Evolutionary conservation across 2,888 invertebrate genomes (phyloP).

Genomic region (Nomada fabriciana): DNA sequence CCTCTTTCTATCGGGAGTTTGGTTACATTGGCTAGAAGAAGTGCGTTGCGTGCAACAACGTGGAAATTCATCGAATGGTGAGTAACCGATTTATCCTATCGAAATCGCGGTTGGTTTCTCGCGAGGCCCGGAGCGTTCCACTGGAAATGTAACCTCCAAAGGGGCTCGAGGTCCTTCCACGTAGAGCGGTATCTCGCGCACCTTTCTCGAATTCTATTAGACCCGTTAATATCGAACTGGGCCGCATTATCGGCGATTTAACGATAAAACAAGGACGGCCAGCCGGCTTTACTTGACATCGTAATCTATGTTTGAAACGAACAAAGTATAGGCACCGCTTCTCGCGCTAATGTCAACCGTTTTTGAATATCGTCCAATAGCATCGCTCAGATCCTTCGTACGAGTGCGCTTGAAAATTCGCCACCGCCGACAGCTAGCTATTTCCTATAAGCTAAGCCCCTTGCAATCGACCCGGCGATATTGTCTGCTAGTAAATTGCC

Average conservation of each 20-base stretch:
- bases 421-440: conserved; percentile 11
- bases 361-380: conserved; percentile 63
- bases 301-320: conserved; percentile 4
- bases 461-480: not conserved
- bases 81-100: conserved; percentile 31
- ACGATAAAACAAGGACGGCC: not conserved
- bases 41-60: conserved; percentile 20
- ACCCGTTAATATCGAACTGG: not conserved
- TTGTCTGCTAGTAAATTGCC: not conserved
- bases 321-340: conserved; percentile 29
- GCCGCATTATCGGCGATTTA: conserved; percentile 6
- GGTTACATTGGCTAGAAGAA: conserved; percentile 17
- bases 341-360: conserved; percentile 58
- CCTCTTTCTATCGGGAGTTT: conserved; percentile 51
- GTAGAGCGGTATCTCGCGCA: conserved; percentile 28
- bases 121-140: conserved; percentile 32
- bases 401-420: conserved; percentile 19
- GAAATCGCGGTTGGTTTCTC: conserved; percentile 22
- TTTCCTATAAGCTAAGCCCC: not conserved
- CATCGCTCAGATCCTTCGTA: conserved; percentile 36
- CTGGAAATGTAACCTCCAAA: conserved; percentile 71
- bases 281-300: not conserved
- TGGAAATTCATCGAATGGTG: conserved; percentile 36
- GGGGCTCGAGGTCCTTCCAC: conserved; percentile 52
- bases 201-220: not conserved